A percentile compares a stretch with the other conserved stretches of the same genome.
Conservation (phyloP, 2,797 vertebrate genomes). For the Poecile montanus region DNA sequence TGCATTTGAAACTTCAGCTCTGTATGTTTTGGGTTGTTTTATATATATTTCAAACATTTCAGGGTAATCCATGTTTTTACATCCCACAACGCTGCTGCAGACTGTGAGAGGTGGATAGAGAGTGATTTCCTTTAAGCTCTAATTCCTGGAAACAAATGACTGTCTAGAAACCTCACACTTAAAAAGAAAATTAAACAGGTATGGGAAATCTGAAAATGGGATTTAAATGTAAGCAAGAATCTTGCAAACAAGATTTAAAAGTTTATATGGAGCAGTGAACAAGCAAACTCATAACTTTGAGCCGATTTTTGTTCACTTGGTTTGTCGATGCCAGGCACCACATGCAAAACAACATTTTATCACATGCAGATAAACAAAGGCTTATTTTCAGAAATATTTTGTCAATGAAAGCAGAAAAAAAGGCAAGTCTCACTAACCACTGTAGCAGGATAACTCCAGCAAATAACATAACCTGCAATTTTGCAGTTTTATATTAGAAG, state of each 20-base stretch:
- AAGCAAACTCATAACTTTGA: background rate
- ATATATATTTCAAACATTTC: background rate
- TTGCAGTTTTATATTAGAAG: background rate
- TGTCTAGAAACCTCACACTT: background rate
- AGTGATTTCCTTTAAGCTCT: conserved; percentile 1
- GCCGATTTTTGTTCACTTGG: background rate
- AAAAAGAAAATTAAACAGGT: background rate
- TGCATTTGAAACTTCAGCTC: background rate
- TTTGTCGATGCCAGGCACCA: background rate
- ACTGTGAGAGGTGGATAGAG: background rate
- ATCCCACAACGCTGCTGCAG: background rate
- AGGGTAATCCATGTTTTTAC: background rate
- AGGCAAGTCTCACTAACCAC: background rate
- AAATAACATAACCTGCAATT: background rate
- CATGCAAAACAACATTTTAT: background rate
- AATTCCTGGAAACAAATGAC: conserved; percentile 28
- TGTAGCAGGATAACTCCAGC: background rate
- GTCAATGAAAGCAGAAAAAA: background rate
- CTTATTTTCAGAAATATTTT: background rate
- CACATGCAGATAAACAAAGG: background rate
- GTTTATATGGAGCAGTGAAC: background rate
- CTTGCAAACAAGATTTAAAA: background rate
- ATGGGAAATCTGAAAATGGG: background rate
- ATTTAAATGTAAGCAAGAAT: background rate
- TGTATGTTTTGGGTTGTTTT: background rate